These are phyloP conservation scores for Ceriagrion tenellum DNA, from an alignment of 2,888 invertebrate genomes.

Conservation along the genomic window DNA sequence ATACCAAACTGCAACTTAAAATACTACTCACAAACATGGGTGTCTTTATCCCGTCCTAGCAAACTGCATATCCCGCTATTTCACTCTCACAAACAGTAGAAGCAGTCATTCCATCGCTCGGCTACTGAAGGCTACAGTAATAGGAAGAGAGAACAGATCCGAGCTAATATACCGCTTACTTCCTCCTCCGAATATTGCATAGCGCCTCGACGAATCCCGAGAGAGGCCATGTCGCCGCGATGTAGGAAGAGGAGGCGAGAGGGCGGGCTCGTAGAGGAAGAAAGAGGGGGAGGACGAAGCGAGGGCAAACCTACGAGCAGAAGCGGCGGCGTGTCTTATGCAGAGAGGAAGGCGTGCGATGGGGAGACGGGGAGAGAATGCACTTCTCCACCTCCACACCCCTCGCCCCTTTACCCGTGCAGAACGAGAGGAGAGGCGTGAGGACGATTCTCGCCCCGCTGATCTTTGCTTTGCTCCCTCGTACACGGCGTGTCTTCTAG, in stretches of 20 bases:
- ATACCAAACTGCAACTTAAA: background rate
- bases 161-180: constrained; percentile 46
- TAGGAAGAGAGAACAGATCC: background rate
- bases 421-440: background rate
- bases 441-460: background rate
- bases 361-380: background rate
- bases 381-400: background rate
- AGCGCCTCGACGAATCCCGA: constrained; percentile 46
- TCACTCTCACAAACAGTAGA: background rate
- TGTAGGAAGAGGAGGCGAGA: constrained; percentile 13
- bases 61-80: background rate
- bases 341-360: background rate
- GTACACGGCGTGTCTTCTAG: background rate
- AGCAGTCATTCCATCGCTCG: constrained; percentile 30
- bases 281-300: background rate
- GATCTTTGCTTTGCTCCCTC: background rate
- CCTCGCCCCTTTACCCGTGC: background rate
- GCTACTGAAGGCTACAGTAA: background rate
- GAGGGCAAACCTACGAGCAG: background rate
- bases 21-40: constrained; percentile 1
- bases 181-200: constrained; percentile 26
- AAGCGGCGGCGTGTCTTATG: background rate
- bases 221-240: constrained; percentile 23
- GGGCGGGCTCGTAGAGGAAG: background rate
- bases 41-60: background rate